Evolutionary conservation across 2,113 vertebrate species (phyloP).

Genomic region (Rhinopomastus cyanomelas): DNA sequence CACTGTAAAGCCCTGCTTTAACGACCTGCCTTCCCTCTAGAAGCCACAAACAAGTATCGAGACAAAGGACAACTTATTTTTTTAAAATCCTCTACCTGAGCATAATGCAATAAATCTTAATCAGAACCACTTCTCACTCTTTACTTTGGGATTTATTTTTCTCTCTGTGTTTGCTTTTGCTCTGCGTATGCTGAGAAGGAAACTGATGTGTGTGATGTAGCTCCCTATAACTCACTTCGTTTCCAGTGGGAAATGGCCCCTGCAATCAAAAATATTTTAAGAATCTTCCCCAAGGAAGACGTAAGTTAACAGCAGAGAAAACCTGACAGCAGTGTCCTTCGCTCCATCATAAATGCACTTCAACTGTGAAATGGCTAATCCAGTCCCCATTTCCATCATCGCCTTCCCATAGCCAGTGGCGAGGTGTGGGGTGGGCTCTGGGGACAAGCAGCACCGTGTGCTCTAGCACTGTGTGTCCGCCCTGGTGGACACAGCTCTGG

Average conservation of each 20-base stretch:
- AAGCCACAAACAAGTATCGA: not conserved
- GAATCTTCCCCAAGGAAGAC: not conserved
- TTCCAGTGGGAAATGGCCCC: not conserved
- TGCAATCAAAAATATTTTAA: not conserved
- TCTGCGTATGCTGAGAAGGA: not conserved
- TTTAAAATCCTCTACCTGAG: not conserved
- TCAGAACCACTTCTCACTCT: not conserved
- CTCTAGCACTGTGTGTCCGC: not conserved
- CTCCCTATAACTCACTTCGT: not conserved
- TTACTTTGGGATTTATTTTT: not conserved
- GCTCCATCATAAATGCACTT: accelerated
- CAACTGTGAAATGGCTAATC: accelerated
- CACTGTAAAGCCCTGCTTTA: not conserved
- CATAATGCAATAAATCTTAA: not conserved
- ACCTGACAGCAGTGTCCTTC: accelerated
- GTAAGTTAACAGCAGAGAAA: not conserved
- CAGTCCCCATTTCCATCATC: too few species aligned
- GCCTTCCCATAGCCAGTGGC: accelerated
- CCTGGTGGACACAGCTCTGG: too few species aligned
- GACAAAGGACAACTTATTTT: not conserved
- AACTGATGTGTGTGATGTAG: not conserved
- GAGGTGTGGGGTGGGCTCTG: not conserved
- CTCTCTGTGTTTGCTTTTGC: not conserved
- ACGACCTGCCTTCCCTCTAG: not conserved
- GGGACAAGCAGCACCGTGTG: accelerated